Conservation (phyloP, 2,888 invertebrate species). For the Myathropa florea region DNA sequence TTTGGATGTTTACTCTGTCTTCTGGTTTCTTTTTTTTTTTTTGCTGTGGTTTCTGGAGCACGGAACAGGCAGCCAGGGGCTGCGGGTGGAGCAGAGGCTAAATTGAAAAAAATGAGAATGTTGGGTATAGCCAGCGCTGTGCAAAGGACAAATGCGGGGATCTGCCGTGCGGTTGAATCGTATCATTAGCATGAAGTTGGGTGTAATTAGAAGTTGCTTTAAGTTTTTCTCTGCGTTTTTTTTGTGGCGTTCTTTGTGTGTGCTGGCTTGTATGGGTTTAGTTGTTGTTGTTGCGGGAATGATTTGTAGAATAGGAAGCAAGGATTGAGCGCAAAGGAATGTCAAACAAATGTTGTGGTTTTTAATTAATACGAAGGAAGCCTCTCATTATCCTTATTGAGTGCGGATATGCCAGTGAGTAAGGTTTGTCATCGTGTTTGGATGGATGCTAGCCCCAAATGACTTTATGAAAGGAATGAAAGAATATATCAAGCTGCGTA, state of each 20-base stretch:
- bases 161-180: constrained; percentile 19
- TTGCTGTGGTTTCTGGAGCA: not conserved
- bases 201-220: constrained; percentile 49
- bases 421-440: not conserved
- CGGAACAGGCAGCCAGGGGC: not conserved
- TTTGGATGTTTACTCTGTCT: not conserved
- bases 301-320: not conserved
- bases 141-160: constrained; percentile 8
- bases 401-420: not conserved
- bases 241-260: not conserved
- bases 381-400: not conserved
- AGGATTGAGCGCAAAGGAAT: not conserved
- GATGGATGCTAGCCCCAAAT: not conserved
- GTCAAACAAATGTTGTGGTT: constrained; percentile 18
- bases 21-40: not conserved
- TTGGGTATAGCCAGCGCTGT: not conserved
- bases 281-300: not conserved
- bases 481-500: no score
- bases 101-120: constrained; percentile 56
- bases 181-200: constrained; percentile 43
- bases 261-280: not conserved
- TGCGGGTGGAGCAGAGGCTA: not conserved
- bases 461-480: no score
- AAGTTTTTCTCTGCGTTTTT: not conserved
- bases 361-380: constrained; percentile 39